Evolutionary conservation across 1,140 invertebrate genomes (phyloP), one percentile per base, ranked within the genome.

Genomic region (Aleiodes sp.): DNA sequence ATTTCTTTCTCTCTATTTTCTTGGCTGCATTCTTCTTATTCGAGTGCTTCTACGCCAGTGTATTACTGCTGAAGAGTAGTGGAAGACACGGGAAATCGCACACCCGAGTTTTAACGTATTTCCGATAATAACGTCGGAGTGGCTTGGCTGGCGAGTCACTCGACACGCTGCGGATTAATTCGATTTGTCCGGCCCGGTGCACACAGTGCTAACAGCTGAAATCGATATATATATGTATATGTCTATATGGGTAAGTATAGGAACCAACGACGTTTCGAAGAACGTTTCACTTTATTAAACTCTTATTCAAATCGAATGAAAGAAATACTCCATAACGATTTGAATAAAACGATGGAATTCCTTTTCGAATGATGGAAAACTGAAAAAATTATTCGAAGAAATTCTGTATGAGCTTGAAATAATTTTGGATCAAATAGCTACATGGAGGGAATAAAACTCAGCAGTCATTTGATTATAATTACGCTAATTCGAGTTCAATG

Each of bases 401-500:
- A n/a, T n/a, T n/a, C n/a, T n/a, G n/a, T n/a, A n/a, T n/a, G n/a
- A n/a, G n/a, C n/a, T n/a, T n/a, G n/a, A n/a, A n/a, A n/a, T n/a
- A n/a, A n/a, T n/a, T n/a, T n/a, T n/a, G n/a, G n/a, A n/a, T n/a
- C n/a, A n/a, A n/a, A n/a, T n/a, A n/a, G n/a, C n/a, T n/a, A 33
- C n/a, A 29, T 43, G 4, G 26, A 59, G 10, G n/a, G 24, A 29
- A 43, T 46, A 43, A 76, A 81, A 76, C 73, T 70, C 72, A 57
- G 66, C 73, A 73, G 77, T 74, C 73, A 79, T 82, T 83, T 75
- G 78, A 78, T 79, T 77, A 81, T 78, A 78, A 83, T 83, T 81
- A 80, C 80, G 79, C 77, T 84, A 82, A 84, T 83, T 81, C 71
- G 76, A 82, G 75, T 83, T 82, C 80, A 76, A 84, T 83, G 76